Conservation (phyloP, 2,888 invertebrate genomes). For the Leptinotarsa tumamoca region DNA sequence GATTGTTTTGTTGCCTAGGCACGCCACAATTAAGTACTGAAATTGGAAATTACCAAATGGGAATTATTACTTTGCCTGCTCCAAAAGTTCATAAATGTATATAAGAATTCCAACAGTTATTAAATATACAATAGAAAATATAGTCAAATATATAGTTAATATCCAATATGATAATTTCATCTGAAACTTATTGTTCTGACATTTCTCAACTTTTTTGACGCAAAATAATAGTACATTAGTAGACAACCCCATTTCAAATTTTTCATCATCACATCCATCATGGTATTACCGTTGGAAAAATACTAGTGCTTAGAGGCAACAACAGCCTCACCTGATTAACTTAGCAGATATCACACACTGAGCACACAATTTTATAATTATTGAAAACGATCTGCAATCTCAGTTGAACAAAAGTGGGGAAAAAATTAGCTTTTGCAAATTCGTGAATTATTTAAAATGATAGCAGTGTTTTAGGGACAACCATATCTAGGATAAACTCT, state of each 20-base stretch:
- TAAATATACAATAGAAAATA: conserved; percentile 35
- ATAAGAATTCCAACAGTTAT: conserved; percentile 32
- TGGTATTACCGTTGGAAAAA: neutral
- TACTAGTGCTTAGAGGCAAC: neutral
- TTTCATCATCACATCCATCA: neutral
- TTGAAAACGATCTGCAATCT: no score
- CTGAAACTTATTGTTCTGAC: conserved; percentile 17
- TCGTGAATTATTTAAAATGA: no score
- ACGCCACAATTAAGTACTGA: conserved; percentile 39
- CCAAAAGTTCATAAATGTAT: conserved; percentile 34
- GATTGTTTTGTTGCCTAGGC: conserved; percentile 58
- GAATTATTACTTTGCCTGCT: conserved; percentile 22
- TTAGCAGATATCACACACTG: no score
- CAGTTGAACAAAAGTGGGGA: no score
- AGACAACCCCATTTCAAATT: no score
- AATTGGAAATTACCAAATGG: conserved; percentile 14
- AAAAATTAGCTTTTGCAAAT: no score
- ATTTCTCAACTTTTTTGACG: neutral
- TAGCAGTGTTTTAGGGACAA: no score
- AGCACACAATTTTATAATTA: no score
- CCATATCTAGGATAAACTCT: no score
- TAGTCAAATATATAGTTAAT: conserved; percentile 37
- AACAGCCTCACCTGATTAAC: no score
- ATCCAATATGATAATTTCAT: conserved; percentile 38
- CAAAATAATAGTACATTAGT: neutral